Evolutionary conservation across 2,797 vertebrate species (phyloP), one percentile per base, ranked within the genome.

Genomic region (Paratrypauchen microcephalus): DNA sequence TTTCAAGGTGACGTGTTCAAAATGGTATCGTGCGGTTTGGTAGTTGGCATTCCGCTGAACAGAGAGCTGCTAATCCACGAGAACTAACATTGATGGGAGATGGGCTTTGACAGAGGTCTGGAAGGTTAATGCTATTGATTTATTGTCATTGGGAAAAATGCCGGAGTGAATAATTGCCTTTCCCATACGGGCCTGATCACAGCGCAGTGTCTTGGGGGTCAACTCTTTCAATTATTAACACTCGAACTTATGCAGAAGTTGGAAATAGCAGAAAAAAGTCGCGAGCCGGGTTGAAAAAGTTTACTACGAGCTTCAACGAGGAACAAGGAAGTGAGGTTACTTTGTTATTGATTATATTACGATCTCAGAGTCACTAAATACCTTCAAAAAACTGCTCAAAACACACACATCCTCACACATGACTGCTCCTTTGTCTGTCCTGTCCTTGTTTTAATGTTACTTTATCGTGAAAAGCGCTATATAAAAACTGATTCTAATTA

Each of bases 91-190:
- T 24, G n/a, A 54, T 24, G 9, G 47, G 8, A n/a, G 23, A 28
- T 32, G 24, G n/a, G 45, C 26, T 50, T 64, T 65, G 47, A 65
- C 47, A 32, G 47, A 52, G 63, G 63, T 65, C 63, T 30, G 45
- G 7, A 21, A 65, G 26, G 47, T 65, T 65, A 52, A 23, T 66
- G 28, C 21, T 23, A 66, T 55, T 55, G 50, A 66, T 66, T 55
- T 66, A 36, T n/a, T 39, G 19, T 66, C 65, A 66, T 30, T 36
- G 48, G 13, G 15, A 45, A 52, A 36, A 55, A 55, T 55, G 65
- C 28, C 16, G n/a, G n/a, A 55, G 50, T 55, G 30, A 36, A 54
- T 65, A 52, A 65, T 65, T 66, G 50, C 19, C 23, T 64, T 48
- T 47, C 13, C 23, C 23, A 18, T 24, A 3, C n/a, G 60, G 60